Evolutionary conservation across 1,140 invertebrate species (phyloP).

Genomic region (Rhysida immarginata): DNA sequence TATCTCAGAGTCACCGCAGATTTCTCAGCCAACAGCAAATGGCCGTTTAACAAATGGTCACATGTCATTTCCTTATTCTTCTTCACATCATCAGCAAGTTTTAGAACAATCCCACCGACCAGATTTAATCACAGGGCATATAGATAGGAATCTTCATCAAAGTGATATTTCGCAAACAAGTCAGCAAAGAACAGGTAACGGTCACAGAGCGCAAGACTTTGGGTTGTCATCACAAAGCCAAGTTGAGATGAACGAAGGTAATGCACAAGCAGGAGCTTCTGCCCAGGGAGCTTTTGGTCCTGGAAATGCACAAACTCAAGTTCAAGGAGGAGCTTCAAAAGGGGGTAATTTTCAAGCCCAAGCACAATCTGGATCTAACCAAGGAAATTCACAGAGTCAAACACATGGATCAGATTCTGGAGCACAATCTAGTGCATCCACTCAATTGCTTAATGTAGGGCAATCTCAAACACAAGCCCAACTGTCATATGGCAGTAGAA

Average conservation of each 20-base stretch:
- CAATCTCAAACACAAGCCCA: not conserved
- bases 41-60: too few relatives aligned
- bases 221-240: not conserved
- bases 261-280: not conserved
- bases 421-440: not conserved
- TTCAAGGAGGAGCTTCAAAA: conserved; percentile 2
- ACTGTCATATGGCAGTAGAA: not conserved
- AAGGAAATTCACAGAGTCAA: not conserved
- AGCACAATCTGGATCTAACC: not conserved
- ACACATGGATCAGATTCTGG: not conserved
- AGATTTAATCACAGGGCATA: too few relatives aligned
- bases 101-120: too few relatives aligned
- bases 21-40: too few relatives aligned
- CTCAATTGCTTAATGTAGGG: not conserved
- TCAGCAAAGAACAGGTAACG: too few relatives aligned
- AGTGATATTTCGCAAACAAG: too few relatives aligned
- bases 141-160: too few relatives aligned
- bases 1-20: too few relatives aligned
- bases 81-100: too few relatives aligned
- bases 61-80: too few relatives aligned
- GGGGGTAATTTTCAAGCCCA: conserved; percentile 3
- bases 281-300: not conserved
- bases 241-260: not conserved
- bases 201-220: too few relatives aligned
- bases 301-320: not conserved